phyloP scores from a whole-genome alignment of 2,888 invertebrate species.

The Fragum fragum region DNA sequence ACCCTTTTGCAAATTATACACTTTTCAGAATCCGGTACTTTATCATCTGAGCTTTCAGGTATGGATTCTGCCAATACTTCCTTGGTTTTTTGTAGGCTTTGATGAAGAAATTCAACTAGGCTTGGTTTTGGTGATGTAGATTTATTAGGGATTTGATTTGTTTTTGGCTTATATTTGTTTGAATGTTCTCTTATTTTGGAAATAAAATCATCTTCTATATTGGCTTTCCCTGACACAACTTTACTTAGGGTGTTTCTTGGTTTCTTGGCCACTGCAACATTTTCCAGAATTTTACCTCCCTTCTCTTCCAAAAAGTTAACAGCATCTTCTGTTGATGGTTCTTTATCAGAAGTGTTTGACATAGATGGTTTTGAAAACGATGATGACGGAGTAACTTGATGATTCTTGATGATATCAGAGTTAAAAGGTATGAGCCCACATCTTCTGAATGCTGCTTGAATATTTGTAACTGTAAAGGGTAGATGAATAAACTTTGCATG shows the following conservation, averaged over 20 bases:
- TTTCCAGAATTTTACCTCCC: too few species aligned
- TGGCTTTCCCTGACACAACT: constrained; percentile 15
- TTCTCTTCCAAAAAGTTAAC: not conserved
- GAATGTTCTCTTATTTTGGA: constrained; percentile 12
- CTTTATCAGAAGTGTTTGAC: not conserved
- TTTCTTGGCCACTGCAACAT: constrained; percentile 4
- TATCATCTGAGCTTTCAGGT: not conserved
- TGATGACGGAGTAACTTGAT: constrained; percentile 5
- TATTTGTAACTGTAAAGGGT: not conserved
- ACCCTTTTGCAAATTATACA: not conserved
- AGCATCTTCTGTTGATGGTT: constrained; percentile 4
- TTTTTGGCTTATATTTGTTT: too few species aligned
- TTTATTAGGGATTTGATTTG: not conserved
- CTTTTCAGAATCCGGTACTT: not conserved
- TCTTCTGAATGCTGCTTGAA: too few species aligned
- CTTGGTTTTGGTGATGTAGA: constrained; percentile 11
- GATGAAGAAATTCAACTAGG: not conserved
- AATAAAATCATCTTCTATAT: constrained; percentile 2
- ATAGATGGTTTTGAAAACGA: not conserved
- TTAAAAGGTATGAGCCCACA: too few species aligned
- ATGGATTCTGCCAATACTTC: not conserved
- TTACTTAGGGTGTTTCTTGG: constrained; percentile 16
- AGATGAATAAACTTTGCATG: constrained; percentile 11
- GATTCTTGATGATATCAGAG: too few species aligned
- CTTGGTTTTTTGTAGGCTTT: constrained; percentile 11